Percentiles rank a stretch among this genome's conserved stretches.
Conservation (phyloP, 2,113 vertebrate species). For the Oncorhynchus clarkii region DNA sequence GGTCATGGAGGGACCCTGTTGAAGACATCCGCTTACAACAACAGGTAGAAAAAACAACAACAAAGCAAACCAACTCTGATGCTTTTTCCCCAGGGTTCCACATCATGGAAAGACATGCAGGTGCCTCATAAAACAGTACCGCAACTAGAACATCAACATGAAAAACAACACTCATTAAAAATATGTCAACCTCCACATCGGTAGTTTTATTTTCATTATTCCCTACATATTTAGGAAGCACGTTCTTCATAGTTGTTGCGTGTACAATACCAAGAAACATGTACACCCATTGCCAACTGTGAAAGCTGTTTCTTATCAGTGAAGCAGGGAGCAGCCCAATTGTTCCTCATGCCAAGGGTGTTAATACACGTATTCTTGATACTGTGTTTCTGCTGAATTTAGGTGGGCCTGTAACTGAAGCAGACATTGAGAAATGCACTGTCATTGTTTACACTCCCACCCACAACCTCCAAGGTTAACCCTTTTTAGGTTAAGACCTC, state of each 20-base stretch:
- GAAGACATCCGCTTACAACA: background rate
- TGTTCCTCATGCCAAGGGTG: background rate
- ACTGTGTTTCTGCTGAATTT: conserved; percentile 51
- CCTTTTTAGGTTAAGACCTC: no score
- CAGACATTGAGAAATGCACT: conserved; percentile 2
- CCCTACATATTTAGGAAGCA: no score
- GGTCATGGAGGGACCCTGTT: background rate
- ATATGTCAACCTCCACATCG: background rate
- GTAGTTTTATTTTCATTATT: background rate
- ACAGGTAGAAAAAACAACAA: background rate
- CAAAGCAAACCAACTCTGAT: no score
- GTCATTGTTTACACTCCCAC: background rate
- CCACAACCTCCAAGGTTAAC: background rate
- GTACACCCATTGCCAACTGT: background rate
- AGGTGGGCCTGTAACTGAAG: conserved; percentile 45
- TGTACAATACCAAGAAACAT: background rate
- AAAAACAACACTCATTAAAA: conserved; percentile 32
- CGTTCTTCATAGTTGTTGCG: no score
- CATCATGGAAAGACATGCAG: conserved; percentile 47
- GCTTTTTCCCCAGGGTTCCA: conserved; percentile 16
- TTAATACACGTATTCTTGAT: conserved; percentile 48
- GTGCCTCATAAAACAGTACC: conserved; percentile 47
- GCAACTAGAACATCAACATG: conserved; percentile 35
- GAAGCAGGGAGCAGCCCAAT: background rate
- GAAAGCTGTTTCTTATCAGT: conserved; percentile 27